phyloP scores from a whole-genome alignment of 2,113 vertebrate genomes.

The Columbina picui region DNA sequence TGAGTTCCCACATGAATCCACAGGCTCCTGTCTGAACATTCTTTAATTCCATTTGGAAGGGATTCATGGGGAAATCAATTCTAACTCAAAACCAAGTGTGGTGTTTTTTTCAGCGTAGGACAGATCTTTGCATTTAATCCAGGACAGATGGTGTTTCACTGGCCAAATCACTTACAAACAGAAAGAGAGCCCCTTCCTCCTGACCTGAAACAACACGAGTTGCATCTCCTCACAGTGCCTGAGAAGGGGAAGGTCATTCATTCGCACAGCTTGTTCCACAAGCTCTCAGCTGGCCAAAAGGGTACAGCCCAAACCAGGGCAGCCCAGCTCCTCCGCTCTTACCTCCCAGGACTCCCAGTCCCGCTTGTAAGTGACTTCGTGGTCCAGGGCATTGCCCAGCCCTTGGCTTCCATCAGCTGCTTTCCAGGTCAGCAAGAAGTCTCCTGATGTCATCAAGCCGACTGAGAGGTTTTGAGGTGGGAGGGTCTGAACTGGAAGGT shows the following conservation, averaged over 20 bases:
- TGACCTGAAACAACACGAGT: background rate
- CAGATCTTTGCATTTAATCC: background rate
- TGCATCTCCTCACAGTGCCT: background rate
- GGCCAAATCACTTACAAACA: background rate
- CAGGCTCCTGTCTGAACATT: background rate
- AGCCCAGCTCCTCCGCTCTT: background rate
- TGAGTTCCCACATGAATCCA: background rate
- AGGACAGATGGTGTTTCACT: background rate
- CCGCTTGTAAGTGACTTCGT: slow-evolving; percentile 71
- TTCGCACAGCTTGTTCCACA: background rate
- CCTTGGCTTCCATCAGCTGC: background rate
- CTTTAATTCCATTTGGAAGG: background rate
- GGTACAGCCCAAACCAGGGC: background rate
- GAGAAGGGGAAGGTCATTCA: background rate
- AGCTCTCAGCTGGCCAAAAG: background rate
- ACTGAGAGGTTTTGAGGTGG: slow-evolving; percentile 62
- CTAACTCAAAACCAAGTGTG: background rate
- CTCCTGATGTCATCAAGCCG: background rate
- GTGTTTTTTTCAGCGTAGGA: background rate
- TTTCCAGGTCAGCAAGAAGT: slow-evolving; percentile 69
- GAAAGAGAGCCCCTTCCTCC: background rate
- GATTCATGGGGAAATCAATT: background rate
- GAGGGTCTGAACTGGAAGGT: slow-evolving; percentile 64
- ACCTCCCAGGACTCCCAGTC: slow-evolving; percentile 79
- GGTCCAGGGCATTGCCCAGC: slow-evolving; percentile 44